Conservation (phyloP, 2,113 vertebrate species). For the Hippocampus guttulatus region DNA sequence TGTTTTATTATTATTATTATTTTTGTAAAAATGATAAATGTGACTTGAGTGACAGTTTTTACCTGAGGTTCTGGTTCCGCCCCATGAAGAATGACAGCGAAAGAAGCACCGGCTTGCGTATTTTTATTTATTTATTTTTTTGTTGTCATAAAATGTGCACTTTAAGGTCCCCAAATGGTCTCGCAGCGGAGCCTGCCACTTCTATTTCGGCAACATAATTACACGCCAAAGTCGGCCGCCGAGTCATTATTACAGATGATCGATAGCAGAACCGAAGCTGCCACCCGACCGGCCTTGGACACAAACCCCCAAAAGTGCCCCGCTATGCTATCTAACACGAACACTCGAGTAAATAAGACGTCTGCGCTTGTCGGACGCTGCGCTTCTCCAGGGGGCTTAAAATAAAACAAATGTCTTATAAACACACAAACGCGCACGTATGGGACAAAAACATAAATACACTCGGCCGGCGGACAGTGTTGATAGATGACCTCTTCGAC, state of each 20-base stretch:
- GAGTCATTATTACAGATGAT: slow-evolving; percentile 71
- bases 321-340: background rate
- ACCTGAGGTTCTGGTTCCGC: background rate
- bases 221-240: slow-evolving; percentile 43
- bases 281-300: slow-evolving; percentile 40
- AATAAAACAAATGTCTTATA: slow-evolving; percentile 14
- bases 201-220: slow-evolving; percentile 73
- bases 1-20: too few relatives aligned
- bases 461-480: slow-evolving; percentile 13
- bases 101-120: slow-evolving; percentile 9
- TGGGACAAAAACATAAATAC: slow-evolving; percentile 20
- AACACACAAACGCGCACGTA: slow-evolving; percentile 2
- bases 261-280: slow-evolving; percentile 61
- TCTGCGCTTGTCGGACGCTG: background rate
- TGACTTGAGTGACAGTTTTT: background rate
- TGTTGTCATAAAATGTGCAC: slow-evolving; percentile 12
- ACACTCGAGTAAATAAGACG: background rate
- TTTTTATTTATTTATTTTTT: background rate
- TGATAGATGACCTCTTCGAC: slow-evolving; percentile 51
- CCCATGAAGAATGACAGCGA: background rate
- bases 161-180: slow-evolving; percentile 26
- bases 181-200: slow-evolving; percentile 33
- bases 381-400: slow-evolving; percentile 5
- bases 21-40: too few relatives aligned
- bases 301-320: background rate